Conservation (phyloP, 2,113 vertebrate genomes). For the Callospermophilus lateralis region DNA sequence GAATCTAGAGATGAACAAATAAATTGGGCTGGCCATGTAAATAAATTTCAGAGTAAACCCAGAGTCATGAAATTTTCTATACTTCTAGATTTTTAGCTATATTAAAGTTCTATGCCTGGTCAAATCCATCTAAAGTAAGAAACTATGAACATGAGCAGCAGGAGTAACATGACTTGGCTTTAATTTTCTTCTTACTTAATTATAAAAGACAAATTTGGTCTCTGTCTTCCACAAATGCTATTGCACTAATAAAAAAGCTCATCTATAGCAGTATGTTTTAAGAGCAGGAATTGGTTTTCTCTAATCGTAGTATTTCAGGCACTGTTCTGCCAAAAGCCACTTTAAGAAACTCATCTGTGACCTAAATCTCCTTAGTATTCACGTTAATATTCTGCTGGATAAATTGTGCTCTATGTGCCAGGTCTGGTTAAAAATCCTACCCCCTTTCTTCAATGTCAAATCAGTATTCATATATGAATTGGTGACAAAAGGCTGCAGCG, state of each 20-base stretch:
- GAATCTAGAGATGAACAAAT: background rate
- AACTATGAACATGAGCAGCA: slow-evolving; percentile 65
- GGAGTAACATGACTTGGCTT: slow-evolving; percentile 67
- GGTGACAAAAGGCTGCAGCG: slow-evolving; percentile 83
- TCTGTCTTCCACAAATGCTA: slow-evolving; percentile 77
- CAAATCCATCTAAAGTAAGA: slow-evolving; percentile 66
- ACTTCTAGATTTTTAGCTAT: slow-evolving; percentile 10
- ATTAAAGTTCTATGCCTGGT: slow-evolving; percentile 76
- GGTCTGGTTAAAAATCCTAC: slow-evolving; percentile 80
- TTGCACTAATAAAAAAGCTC: slow-evolving; percentile 74
- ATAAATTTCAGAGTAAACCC: slow-evolving; percentile 52
- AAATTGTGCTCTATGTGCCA: slow-evolving; percentile 77
- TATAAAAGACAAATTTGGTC: slow-evolving; percentile 77
- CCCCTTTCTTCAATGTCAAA: slow-evolving; percentile 85
- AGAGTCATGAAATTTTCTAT: background rate
- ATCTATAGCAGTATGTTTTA: slow-evolving; percentile 82
- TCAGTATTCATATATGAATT: slow-evolving; percentile 75
- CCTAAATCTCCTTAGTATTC: slow-evolving; percentile 81
- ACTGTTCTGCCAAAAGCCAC: slow-evolving; percentile 78
- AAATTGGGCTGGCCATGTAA: slow-evolving; percentile 9
- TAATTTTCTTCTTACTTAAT: slow-evolving; percentile 74
- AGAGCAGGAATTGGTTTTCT: slow-evolving; percentile 71
- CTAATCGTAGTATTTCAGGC: slow-evolving; percentile 81
- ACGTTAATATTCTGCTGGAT: slow-evolving; percentile 79
- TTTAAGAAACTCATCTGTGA: slow-evolving; percentile 84